phyloP scores from a whole-genome alignment of 2,888 invertebrate genomes.

The Calephelis perditalis region DNA sequence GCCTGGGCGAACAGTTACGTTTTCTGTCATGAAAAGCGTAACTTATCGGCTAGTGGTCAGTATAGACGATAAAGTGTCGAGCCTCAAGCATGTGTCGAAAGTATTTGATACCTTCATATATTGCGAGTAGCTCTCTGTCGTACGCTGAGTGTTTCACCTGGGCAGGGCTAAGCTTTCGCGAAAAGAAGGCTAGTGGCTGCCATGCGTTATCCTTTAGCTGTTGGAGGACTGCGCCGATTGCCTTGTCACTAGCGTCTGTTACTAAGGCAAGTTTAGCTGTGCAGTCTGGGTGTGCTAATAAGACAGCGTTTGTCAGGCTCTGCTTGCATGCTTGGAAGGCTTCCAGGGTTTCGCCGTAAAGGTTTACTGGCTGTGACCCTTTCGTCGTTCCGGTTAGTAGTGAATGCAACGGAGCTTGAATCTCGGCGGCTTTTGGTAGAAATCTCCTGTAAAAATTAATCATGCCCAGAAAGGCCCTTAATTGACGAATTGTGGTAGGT shows the following conservation, averaged over 20 bases:
- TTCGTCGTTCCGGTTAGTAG: too few relatives aligned
- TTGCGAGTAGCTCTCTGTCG: background rate
- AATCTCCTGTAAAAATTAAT: background rate
- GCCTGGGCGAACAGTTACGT: constrained; percentile 21
- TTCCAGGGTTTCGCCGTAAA: too few relatives aligned
- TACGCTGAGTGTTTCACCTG: background rate
- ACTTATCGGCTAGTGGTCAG: constrained; percentile 13
- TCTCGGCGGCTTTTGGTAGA: too few relatives aligned
- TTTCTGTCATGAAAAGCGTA: constrained; percentile 39
- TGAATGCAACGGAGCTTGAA: too few relatives aligned
- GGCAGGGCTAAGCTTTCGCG: background rate
- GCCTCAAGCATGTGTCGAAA: background rate
- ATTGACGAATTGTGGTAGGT: too few relatives aligned
- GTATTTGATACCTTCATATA: background rate
- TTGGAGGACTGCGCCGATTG: too few relatives aligned
- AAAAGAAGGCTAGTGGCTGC: background rate
- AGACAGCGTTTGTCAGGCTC: too few relatives aligned
- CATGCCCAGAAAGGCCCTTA: background rate
- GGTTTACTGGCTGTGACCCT: too few relatives aligned
- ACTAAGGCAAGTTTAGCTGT: background rate
- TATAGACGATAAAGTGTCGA: background rate
- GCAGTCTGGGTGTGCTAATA: too few relatives aligned
- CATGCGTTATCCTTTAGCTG: background rate
- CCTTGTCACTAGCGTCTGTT: background rate
- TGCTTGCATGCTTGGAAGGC: too few relatives aligned